Conservation (phyloP, 2,888 invertebrate genomes). For the Himalopsyche kuldschensis region DNA sequence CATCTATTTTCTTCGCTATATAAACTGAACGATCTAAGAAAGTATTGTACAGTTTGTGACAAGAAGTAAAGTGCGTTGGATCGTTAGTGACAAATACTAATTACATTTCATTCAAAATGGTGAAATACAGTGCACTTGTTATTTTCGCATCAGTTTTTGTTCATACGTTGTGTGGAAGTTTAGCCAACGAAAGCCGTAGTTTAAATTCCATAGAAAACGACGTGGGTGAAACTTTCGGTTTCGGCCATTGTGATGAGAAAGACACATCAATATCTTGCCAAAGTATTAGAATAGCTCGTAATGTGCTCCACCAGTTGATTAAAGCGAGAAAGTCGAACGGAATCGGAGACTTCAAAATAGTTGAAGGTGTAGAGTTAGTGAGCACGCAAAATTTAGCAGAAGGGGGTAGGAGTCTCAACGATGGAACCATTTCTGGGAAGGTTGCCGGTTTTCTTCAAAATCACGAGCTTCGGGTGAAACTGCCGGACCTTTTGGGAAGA, state of each 20-base stretch:
- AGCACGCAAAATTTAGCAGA: conserved; percentile 53
- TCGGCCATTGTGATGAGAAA: conserved; percentile 42
- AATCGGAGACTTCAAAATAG: conserved; percentile 59
- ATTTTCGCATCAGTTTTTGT: conserved; percentile 2
- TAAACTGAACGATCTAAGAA: conserved; percentile 19
- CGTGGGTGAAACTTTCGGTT: conserved; percentile 17
- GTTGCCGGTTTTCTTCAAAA: conserved; percentile 70
- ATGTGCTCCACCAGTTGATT: conserved; percentile 58
- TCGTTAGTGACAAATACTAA: neutral
- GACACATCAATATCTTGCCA: conserved; percentile 53
- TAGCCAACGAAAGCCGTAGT: conserved; percentile 17
- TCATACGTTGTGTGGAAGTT: neutral
- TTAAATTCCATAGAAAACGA: conserved; percentile 29
- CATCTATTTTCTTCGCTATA: conserved; percentile 37
- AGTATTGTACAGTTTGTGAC: neutral
- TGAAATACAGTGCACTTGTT: neutral
- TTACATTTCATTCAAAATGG: neutral
- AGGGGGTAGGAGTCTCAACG: conserved; percentile 56
- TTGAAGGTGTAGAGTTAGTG: conserved; percentile 68
- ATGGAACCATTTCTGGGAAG: conserved; percentile 59
- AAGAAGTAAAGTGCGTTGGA: neutral
- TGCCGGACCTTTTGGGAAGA: conserved; percentile 70
- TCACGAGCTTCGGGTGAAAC: conserved; percentile 72
- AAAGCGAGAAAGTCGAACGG: conserved; percentile 43
- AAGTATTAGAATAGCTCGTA: conserved; percentile 54